Evolutionary conservation across 2,113 vertebrate species (phyloP).

Genomic region (Phocoena phocoena): DNA sequence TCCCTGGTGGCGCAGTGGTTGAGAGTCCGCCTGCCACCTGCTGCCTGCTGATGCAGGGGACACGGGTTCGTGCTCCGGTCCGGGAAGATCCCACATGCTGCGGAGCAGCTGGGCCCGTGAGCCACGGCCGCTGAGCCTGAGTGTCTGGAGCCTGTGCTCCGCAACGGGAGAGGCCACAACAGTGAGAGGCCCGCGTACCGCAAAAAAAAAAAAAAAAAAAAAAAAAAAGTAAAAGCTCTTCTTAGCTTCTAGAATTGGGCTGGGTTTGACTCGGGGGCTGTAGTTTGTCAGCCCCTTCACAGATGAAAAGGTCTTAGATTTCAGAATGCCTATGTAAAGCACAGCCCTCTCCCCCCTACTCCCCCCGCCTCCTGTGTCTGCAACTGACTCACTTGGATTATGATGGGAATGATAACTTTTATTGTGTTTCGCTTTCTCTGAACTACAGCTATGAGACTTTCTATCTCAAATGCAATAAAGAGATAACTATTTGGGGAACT

Average conservation of each 20-base stretch:
- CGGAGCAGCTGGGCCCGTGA: too few species aligned
- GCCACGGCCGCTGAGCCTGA: too few species aligned
- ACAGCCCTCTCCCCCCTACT: neutral
- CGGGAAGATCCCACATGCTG: too few species aligned
- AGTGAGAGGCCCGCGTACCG: too few species aligned
- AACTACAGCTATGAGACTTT: neutral
- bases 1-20: too few species aligned
- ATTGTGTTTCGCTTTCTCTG: neutral
- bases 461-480: neutral
- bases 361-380: neutral
- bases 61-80: too few species aligned
- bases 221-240: neutral
- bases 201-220: too few species aligned
- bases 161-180: too few species aligned
- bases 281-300: neutral
- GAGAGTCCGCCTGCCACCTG: too few species aligned
- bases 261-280: neutral
- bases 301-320: neutral
- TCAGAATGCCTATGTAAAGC: neutral
- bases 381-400: neutral
- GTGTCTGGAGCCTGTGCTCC: too few species aligned
- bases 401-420: neutral
- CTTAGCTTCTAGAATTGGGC: neutral
- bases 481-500: neutral
- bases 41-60: too few species aligned